A percentile compares a stretch with the other conserved stretches of the same genome.
These are phyloP conservation scores for Rhabdomys pumilio DNA, from an alignment of 2,797 vertebrate genomes.

Conservation along the genomic window DNA sequence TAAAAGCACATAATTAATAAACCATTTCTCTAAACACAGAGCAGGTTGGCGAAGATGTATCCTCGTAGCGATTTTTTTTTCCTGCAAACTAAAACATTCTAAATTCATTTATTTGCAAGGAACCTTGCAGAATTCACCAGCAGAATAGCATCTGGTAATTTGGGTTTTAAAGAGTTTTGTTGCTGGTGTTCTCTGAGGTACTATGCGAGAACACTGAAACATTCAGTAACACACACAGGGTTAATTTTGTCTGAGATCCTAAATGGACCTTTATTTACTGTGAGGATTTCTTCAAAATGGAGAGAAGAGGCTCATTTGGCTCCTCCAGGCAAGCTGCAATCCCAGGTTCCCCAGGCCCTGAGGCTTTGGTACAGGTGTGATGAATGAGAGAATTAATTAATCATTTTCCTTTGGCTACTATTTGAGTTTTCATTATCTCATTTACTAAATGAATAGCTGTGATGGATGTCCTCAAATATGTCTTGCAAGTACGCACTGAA, in stretches of 20 bases:
- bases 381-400: slow-evolving; percentile 77
- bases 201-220: not conserved
- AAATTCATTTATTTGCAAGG: not conserved
- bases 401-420: slow-evolving; percentile 70
- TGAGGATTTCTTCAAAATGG: slow-evolving; percentile 7
- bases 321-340: not conserved
- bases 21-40: not conserved
- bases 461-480: slow-evolving; percentile 58
- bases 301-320: not conserved
- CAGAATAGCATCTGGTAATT: not conserved
- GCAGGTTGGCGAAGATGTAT: not conserved
- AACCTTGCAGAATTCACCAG: slow-evolving; percentile 39
- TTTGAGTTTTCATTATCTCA: slow-evolving; percentile 73
- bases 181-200: slow-evolving; percentile 1
- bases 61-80: not conserved
- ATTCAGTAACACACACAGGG: not conserved
- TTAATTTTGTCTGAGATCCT: not conserved
- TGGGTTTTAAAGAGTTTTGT: slow-evolving; percentile 38
- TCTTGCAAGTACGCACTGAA: slow-evolving; percentile 41
- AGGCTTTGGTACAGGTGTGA: slow-evolving; percentile 49
- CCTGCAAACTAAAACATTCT: not conserved
- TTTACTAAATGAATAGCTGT: slow-evolving; percentile 70
- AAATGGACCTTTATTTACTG: slow-evolving; percentile 35
- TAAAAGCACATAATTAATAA: not conserved
- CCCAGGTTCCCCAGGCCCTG: not conserved